Evolutionary conservation across 2,888 invertebrate genomes (phyloP).

Genomic region (Drosophila sordidapex): DNA sequence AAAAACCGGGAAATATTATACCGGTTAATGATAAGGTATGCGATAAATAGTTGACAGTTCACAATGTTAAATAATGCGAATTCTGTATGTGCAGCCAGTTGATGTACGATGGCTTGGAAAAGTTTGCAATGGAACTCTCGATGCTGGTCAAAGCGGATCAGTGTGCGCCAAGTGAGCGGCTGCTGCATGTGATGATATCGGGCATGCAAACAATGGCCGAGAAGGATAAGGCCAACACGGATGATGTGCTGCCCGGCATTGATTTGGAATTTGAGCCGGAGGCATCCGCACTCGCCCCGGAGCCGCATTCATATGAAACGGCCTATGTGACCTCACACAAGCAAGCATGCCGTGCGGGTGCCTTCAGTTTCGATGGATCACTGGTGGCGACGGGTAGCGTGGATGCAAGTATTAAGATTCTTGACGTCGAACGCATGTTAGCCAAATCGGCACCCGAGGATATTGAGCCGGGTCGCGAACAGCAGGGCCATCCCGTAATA

Average conservation of each 20-base stretch:
- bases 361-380: constrained; percentile 97
- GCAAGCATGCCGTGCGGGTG: constrained; percentile 97
- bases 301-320: constrained; percentile 98
- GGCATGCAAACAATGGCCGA: constrained; percentile 93
- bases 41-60: not conserved
- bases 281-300: constrained; percentile 95
- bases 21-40: constrained; percentile 95
- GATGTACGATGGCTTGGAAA: constrained; percentile 98
- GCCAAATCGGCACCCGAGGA: constrained; percentile 98
- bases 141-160: constrained; percentile 95
- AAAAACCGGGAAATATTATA: constrained; percentile 96
- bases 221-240: constrained; percentile 86
- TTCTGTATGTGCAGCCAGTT: constrained; percentile 90
- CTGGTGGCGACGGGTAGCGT: constrained; percentile 99
- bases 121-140: constrained; percentile 94
- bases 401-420: constrained; percentile 99
- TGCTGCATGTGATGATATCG: constrained; percentile 93
- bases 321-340: constrained; percentile 99
- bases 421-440: constrained; percentile 99
- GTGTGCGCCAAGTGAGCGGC: constrained; percentile 97
- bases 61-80: not conserved
- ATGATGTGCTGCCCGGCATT: constrained; percentile 84
- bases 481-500: constrained; percentile 98
- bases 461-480: constrained; percentile 92
- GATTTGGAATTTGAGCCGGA: constrained; percentile 99